These are phyloP conservation scores for Cheilosia urbana DNA, from an alignment of 2,888 invertebrate species.

Conservation along the genomic window DNA sequence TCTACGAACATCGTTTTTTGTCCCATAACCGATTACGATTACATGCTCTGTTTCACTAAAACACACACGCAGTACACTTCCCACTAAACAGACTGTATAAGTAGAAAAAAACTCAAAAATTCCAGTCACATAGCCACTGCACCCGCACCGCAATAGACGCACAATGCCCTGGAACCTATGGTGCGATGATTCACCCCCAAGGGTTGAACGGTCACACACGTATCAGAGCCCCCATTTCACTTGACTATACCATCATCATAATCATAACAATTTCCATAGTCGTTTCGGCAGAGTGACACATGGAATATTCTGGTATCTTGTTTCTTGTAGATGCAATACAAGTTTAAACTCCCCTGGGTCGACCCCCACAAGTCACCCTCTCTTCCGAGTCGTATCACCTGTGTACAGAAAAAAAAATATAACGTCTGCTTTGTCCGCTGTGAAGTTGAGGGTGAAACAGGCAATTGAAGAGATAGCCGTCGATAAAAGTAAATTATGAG, in stretches of 20 bases:
- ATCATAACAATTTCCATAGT: conserved; percentile 61
- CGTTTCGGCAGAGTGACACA: conserved; percentile 41
- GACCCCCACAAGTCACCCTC: conserved; percentile 2
- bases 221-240: conserved; percentile 35
- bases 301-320: conserved; percentile 19
- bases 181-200: conserved; percentile 56
- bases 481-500: conserved; percentile 59
- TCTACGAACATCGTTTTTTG: conserved; percentile 27
- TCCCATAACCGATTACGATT: conserved; percentile 63
- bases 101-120: conserved; percentile 29
- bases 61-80: conserved; percentile 2
- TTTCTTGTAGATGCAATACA: conserved; percentile 53
- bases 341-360: conserved; percentile 43
- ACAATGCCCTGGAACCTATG: conserved; percentile 4
- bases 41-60: conserved; percentile 53
- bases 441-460: conserved; percentile 47
- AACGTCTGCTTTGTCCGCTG: conserved; percentile 1
- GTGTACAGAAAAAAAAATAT: not conserved
- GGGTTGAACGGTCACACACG: conserved; percentile 45
- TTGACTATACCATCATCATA: conserved; percentile 48
- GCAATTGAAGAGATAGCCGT: conserved; percentile 51
- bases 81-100: conserved; percentile 8
- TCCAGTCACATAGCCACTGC: conserved; percentile 59
- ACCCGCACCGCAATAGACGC: conserved; percentile 37
- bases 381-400: conserved; percentile 22